Evolutionary conservation across 2,888 invertebrate species (phyloP).

Genomic region (Drosophila quinaria): DNA sequence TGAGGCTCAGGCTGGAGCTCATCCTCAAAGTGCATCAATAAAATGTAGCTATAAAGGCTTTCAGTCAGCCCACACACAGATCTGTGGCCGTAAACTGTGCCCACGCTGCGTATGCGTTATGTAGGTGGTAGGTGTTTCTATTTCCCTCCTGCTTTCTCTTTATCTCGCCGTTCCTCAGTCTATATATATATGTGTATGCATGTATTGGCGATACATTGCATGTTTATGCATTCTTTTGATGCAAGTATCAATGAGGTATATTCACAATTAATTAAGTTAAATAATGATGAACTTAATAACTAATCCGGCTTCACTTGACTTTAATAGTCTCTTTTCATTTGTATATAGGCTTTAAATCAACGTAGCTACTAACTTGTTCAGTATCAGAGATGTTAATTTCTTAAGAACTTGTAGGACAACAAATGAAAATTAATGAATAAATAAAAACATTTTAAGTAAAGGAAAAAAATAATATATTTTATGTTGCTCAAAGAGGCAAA

Average conservation of each 20-base stretch:
- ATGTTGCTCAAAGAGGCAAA: no score
- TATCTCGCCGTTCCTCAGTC: background rate
- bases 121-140: constrained; percentile 20
- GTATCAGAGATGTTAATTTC: no score
- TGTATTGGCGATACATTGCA: constrained; percentile 12
- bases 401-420: no score
- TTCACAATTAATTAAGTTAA: background rate
- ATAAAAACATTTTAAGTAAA: no score
- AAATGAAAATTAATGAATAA: no score
- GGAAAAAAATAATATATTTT: no score
- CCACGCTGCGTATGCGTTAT: constrained; percentile 68
- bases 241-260: background rate
- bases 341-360: no score
- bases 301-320: background rate
- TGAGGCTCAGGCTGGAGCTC: constrained; percentile 25
- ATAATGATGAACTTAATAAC: background rate
- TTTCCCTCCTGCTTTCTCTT: background rate
- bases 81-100: constrained; percentile 42
- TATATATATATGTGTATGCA: background rate
- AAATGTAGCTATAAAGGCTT: constrained; percentile 68
- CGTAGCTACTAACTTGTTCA: no score
- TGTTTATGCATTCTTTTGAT: constrained; percentile 18
- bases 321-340: background rate
- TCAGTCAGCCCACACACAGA: constrained; percentile 32
- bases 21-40: constrained; percentile 63